Percentiles rank a stretch among this genome's conserved stretches.
These are phyloP conservation scores for Saxidomus purpurata DNA, from an alignment of 1,140 invertebrate genomes.

Conservation along the genomic window DNA sequence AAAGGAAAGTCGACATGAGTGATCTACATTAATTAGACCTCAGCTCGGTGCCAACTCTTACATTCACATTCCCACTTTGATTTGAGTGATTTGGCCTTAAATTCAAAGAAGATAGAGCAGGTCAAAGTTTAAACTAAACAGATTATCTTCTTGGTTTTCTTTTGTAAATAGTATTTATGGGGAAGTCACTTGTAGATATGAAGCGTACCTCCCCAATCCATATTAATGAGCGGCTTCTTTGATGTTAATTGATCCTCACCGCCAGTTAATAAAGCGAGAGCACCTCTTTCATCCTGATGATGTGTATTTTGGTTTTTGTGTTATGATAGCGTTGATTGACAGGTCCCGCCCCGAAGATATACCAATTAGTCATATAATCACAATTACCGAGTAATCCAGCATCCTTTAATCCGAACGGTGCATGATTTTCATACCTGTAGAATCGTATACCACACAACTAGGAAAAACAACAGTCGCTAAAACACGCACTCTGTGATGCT, in stretches of 20 bases:
- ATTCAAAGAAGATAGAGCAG: slow-evolving; percentile 61
- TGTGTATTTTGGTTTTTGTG: slow-evolving; percentile 51
- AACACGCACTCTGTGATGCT: slow-evolving; percentile 5
- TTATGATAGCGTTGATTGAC: slow-evolving; percentile 43
- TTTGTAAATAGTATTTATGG: slow-evolving; percentile 61
- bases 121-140: slow-evolving; percentile 63
- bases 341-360: slow-evolving; percentile 8
- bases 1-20: slow-evolving; percentile 52
- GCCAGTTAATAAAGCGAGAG: slow-evolving; percentile 50
- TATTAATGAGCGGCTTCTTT: slow-evolving; percentile 46
- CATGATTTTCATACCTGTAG: slow-evolving; percentile 22
- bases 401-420: background rate
- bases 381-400: background rate
- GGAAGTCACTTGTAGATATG: slow-evolving; percentile 32
- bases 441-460: background rate
- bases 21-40: slow-evolving; percentile 58
- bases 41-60: slow-evolving; percentile 12
- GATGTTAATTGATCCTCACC: slow-evolving; percentile 64
- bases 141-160: slow-evolving; percentile 26
- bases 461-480: slow-evolving; percentile 20
- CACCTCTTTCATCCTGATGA: slow-evolving; percentile 54
- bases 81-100: slow-evolving; percentile 61
- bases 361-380: slow-evolving; percentile 21
- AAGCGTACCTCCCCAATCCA: slow-evolving; percentile 20
- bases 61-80: slow-evolving; percentile 53